A percentile compares a stretch with the other conserved stretches of the same genome.
Conservation (phyloP, 2,797 vertebrate species). For the Poeciliopsis infans region DNA sequence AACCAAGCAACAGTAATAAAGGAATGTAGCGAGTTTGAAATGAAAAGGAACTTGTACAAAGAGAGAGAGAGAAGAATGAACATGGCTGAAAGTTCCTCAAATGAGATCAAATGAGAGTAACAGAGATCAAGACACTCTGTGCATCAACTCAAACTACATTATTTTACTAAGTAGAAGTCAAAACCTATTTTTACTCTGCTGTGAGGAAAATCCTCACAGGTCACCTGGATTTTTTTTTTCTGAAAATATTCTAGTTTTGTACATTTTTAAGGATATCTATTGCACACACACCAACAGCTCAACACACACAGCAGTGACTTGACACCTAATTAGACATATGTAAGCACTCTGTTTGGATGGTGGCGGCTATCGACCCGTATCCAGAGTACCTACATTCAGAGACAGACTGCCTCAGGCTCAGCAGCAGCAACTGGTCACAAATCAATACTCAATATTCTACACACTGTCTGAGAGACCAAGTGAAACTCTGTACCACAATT, state of each 20-base stretch:
- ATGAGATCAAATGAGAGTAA: slow-evolving; percentile 55
- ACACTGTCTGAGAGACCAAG: slow-evolving; percentile 17
- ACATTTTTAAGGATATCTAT: not conserved
- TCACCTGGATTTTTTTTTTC: not conserved
- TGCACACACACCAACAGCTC: not conserved
- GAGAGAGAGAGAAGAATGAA: slow-evolving; percentile 14
- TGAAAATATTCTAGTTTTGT: not conserved
- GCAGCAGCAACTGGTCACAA: slow-evolving; percentile 26
- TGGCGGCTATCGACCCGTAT: slow-evolving; percentile 45
- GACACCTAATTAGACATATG: slow-evolving; percentile 40
- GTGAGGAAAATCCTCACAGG: slow-evolving; percentile 41
- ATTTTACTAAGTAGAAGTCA: slow-evolving; percentile 27
- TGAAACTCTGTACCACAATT: slow-evolving; percentile 4
- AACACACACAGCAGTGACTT: slow-evolving; percentile 7
- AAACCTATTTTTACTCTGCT: slow-evolving; percentile 21
- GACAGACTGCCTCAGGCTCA: slow-evolving; percentile 28
- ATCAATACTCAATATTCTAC: slow-evolving; percentile 52
- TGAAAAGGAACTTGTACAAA: slow-evolving; percentile 26
- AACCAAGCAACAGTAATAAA: slow-evolving; percentile 14
- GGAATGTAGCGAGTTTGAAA: slow-evolving; percentile 17
- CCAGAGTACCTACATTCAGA: slow-evolving; percentile 25
- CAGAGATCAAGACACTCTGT: slow-evolving; percentile 23
- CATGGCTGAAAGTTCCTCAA: slow-evolving; percentile 40
- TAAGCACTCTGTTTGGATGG: slow-evolving; percentile 19
- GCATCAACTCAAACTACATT: slow-evolving; percentile 42